Evolutionary conservation across 2,113 vertebrate species (phyloP), one percentile per base, ranked within the genome.

Genomic region (Plotosus lineatus): DNA sequence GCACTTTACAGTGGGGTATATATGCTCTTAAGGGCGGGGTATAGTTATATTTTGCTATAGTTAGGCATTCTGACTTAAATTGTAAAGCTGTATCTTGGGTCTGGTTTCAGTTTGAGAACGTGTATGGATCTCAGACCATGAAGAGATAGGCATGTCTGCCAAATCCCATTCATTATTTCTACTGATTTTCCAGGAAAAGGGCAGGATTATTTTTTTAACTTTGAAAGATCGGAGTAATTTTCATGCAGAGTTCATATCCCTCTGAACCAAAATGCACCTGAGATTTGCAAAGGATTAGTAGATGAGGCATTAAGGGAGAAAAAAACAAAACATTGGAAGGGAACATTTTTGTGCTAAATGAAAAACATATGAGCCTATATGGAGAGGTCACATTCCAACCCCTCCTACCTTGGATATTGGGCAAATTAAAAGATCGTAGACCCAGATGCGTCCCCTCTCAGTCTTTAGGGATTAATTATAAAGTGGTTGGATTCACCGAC

Each of bases 161-260:
- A 73, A 53, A 63, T 74, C 79, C 51, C 56, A 73, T 60, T 38
- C 23, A 80, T 75, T 48, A 46, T 28, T 66, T 44, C 75, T 76
- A 55, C 83, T 73, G 78, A 85, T 83, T 80, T 40, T 78, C 69
- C 85, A 69, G 82, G 84, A 83, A 86, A 85, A 85, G 31, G 55
- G 28, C 51, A 78, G 78, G 75, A 85, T 88, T 83, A 84, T 42
- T 78, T 36, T 63, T 40, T 46, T 82, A 71, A 81, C 87, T 89
- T 90, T 82, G 88, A 87, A 88, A 89, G 90, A 88, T 92, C 87
- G 89, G 89, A 87, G 82, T 93, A 82, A 92, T 92, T 92, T 92
- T 88, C 90, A 92, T 84, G 83, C 77, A 82, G 86, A 80, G 89
- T 89, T 92, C 84, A 87, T 28, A 60, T 84, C 83, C 86, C 86